Evolutionary conservation across 2,113 vertebrate species (phyloP).

Genomic region (Bufo bufo): DNA sequence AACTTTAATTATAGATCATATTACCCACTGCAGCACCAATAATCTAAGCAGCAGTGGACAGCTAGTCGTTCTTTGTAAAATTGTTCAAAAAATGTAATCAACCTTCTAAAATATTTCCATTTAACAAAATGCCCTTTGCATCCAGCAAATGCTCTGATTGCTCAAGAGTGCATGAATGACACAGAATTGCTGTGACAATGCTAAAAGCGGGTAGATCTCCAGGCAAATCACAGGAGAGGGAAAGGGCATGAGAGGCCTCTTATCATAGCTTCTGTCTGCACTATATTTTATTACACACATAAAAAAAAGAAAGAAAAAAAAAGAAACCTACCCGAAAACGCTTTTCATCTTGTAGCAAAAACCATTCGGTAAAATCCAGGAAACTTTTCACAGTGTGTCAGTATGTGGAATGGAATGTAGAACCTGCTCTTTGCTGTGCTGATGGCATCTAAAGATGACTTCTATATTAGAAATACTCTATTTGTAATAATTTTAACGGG

Average conservation of each 20-base stretch:
- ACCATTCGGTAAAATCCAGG: background rate
- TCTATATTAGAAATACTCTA: background rate
- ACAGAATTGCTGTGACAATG: conserved; percentile 51
- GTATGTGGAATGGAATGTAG: background rate
- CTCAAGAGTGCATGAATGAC: conserved; percentile 53
- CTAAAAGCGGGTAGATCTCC: conserved; percentile 48
- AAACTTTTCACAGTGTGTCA: background rate
- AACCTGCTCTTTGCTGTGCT: background rate
- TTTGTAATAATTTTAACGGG: too few species aligned
- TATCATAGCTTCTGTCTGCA: conserved; percentile 40
- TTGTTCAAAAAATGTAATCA: conserved; percentile 41
- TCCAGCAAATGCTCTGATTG: conserved; percentile 18
- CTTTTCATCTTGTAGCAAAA: conserved; percentile 11
- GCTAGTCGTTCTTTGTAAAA: conserved; percentile 19
- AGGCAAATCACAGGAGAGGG: conserved; percentile 39
- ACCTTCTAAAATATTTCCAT: conserved; percentile 46
- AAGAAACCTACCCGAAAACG: background rate
- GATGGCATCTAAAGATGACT: background rate
- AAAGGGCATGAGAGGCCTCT: conserved; percentile 17
- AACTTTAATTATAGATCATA: background rate
- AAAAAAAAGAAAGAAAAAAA: background rate
- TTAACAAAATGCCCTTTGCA: conserved; percentile 39
- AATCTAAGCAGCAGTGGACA: conserved; percentile 30
- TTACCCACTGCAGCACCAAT: background rate
- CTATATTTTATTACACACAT: background rate